phyloP scores from a whole-genome alignment of 2,113 vertebrate genomes.

The Tor tambroides region DNA sequence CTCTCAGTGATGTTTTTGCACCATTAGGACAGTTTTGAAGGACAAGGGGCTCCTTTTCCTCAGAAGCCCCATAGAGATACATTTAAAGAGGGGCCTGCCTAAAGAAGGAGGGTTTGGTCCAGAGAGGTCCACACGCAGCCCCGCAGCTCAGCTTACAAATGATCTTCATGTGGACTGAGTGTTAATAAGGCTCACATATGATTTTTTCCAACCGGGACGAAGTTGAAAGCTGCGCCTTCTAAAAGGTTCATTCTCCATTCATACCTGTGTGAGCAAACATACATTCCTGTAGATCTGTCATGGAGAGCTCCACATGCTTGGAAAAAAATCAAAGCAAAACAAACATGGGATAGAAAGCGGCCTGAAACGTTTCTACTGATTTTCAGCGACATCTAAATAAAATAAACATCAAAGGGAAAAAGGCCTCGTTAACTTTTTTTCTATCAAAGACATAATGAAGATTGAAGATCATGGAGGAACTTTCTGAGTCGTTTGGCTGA shows the following conservation, averaged over 20 bases:
- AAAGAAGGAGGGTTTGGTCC: conserved; percentile 48
- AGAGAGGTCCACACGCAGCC: conserved; percentile 38
- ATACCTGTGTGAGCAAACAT: conserved; percentile 59
- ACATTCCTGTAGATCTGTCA: conserved; percentile 33
- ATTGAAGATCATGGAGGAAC: conserved; percentile 17
- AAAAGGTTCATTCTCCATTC: conserved; percentile 66
- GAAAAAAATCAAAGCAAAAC: conserved; percentile 47
- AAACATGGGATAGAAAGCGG: conserved; percentile 27
- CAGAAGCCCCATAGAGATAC: neutral
- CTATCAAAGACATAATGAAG: conserved; percentile 12
- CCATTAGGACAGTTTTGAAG: neutral
- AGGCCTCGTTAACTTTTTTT: neutral
- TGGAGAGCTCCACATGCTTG: conserved; percentile 12
- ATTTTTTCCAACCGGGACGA: conserved; percentile 59
- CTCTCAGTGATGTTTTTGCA: neutral
- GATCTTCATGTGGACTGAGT: conserved; percentile 43
- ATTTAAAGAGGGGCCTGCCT: neutral
- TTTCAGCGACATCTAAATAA: conserved; percentile 47
- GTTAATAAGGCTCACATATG: conserved; percentile 56
- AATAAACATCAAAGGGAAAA: conserved; percentile 41
- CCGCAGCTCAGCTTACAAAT: conserved; percentile 52
- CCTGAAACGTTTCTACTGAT: conserved; percentile 20
- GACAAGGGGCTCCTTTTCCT: neutral
- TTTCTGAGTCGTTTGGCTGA: conserved; percentile 11
- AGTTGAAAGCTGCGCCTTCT: conserved; percentile 55